Conservation (phyloP, 2,888 invertebrate genomes). For the Dichetophora obliterata region DNA sequence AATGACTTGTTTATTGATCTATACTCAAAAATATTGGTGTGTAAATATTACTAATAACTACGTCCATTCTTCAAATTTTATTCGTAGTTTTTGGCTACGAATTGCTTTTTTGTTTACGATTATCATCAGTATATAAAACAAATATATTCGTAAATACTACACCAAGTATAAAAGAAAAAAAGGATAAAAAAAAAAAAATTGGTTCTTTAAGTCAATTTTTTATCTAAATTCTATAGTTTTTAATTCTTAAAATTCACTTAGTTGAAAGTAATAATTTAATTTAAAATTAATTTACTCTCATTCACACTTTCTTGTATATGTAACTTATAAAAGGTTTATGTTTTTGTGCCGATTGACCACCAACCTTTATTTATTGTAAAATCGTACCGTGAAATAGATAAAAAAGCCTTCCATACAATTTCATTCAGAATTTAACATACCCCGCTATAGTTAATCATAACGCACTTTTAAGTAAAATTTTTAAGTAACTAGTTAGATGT, state of each 20-base stretch:
- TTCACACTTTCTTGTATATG: slow-evolving; percentile 3
- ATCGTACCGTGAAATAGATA: neutral
- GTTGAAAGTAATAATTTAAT: slow-evolving; percentile 13
- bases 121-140: too few relatives aligned
- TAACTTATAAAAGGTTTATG: slow-evolving; percentile 2
- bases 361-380: slow-evolving; percentile 6
- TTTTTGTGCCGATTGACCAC: neutral
- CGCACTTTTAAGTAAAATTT: neutral
- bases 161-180: too few relatives aligned
- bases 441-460: slow-evolving; percentile 2
- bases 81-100: too few relatives aligned
- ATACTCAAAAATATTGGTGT: too few relatives aligned
- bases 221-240: neutral
- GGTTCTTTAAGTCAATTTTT: slow-evolving; percentile 33
- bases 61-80: too few relatives aligned
- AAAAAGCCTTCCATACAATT: neutral
- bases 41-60: too few relatives aligned
- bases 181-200: too few relatives aligned
- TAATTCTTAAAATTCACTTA: neutral
- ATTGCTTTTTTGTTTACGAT: too few relatives aligned
- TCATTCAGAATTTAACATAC: neutral
- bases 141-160: too few relatives aligned
- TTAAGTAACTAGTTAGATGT: slow-evolving; percentile 22
- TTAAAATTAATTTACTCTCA: slow-evolving; percentile 16
- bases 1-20: too few relatives aligned